Evolutionary conservation across 2,888 invertebrate genomes (phyloP).

Genomic region (Rotaria socialis): DNA sequence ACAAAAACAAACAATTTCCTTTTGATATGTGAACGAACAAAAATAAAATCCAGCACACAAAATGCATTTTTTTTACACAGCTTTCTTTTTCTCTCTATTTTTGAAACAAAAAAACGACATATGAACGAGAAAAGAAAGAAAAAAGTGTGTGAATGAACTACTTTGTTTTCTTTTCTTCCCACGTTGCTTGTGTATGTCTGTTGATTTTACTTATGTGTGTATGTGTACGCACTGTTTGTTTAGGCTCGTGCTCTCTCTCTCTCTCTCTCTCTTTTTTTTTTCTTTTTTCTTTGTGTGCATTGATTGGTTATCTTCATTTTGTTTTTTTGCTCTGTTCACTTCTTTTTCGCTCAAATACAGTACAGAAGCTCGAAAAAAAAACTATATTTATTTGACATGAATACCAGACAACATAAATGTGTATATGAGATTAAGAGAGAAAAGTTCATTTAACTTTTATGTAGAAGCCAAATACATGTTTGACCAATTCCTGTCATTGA

Average conservation of each 20-base stretch:
- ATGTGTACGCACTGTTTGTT: conserved; percentile 3
- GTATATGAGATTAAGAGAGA: background rate
- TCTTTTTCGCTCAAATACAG: conserved; percentile 29
- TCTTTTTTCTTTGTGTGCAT: conserved; percentile 5
- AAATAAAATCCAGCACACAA: background rate
- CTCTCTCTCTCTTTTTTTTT: background rate
- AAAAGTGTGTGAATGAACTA: conserved; percentile 3
- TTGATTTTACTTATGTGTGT: conserved; percentile 9
- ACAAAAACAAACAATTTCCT: background rate
- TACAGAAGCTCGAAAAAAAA: conserved; percentile 4
- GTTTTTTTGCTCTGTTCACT: background rate
- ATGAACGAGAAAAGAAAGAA: background rate
- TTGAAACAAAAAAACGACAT: background rate
- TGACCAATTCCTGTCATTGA: conserved; percentile 61
- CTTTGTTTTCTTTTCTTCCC: conserved; percentile 1
- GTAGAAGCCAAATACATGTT: conserved; percentile 62
- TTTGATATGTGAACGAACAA: background rate
- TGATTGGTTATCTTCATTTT: conserved; percentile 6
- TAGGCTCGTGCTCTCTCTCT: conserved; percentile 16
- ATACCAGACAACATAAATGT: background rate
- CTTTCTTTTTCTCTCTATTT: background rate
- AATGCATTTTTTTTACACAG: background rate
- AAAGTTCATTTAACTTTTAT: conserved; percentile 50
- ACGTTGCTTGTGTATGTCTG: conserved; percentile 25
- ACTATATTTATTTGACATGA: background rate